Conservation (phyloP, 2,888 invertebrate genomes). For the Muschampia plurimacula region DNA sequence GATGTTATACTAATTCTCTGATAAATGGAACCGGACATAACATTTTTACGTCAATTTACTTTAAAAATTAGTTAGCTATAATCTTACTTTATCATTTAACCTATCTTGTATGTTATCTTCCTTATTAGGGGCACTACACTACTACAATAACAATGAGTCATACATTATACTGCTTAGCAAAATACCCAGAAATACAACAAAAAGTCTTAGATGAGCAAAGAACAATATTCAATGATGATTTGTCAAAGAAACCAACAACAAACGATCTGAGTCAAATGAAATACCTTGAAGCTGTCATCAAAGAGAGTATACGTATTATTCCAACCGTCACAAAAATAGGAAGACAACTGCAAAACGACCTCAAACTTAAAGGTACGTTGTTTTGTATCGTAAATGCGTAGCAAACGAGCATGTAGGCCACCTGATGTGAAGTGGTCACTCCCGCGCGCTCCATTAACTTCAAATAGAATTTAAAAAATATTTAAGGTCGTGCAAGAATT, state of each 20-base stretch:
- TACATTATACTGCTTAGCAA: slow-evolving; percentile 26
- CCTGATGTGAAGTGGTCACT: no score
- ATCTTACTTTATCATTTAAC: background rate
- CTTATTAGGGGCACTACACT: slow-evolving; percentile 55
- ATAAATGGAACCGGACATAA: no score
- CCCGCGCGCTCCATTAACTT: no score
- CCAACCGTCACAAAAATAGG: slow-evolving; percentile 57
- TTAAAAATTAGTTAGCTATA: background rate
- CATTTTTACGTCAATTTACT: no score
- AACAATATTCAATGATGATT: slow-evolving; percentile 50
- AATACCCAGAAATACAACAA: slow-evolving; percentile 23
- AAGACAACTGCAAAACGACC: slow-evolving; percentile 52
- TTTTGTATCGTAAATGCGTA: background rate
- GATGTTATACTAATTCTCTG: no score
- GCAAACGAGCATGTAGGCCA: no score
- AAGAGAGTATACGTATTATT: slow-evolving; percentile 55
- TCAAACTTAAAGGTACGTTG: slow-evolving; percentile 52
- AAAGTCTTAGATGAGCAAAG: slow-evolving; percentile 48
- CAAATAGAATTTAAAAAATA: no score
- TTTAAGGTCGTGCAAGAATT: no score
- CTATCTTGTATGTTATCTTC: slow-evolving; percentile 10
- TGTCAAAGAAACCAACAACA: slow-evolving; percentile 48
- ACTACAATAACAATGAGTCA: slow-evolving; percentile 52
- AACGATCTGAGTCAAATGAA: slow-evolving; percentile 56
- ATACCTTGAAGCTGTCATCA: slow-evolving; percentile 57